These are phyloP conservation scores for Oscheius sp. DNA, from an alignment of 2,888 invertebrate genomes.

Conservation along the genomic window DNA sequence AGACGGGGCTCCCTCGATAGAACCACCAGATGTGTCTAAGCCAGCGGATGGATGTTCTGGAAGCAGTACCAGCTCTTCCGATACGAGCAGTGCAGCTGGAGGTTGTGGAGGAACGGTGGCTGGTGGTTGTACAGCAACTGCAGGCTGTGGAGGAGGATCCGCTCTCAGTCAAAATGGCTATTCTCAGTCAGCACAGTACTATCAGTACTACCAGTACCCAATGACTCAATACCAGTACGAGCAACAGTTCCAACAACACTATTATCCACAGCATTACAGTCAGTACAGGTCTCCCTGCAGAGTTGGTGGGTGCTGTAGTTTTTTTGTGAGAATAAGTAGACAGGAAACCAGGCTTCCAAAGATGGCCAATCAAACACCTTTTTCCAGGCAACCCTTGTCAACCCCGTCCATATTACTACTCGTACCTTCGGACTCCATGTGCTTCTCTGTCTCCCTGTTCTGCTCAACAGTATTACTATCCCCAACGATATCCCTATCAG, in stretches of 20 bases:
- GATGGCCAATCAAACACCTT: no score
- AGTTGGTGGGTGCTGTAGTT: neutral
- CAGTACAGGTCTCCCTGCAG: constrained; percentile 11
- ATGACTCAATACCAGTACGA: constrained; percentile 7
- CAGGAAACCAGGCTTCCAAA: neutral
- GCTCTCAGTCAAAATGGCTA: neutral
- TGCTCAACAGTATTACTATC: constrained; percentile 1
- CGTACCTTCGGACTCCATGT: neutral
- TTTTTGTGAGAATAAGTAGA: neutral
- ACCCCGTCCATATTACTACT: neutral
- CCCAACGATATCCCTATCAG: neutral
- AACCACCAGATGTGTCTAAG: neutral
- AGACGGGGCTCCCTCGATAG: neutral
- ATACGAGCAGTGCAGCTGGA: neutral
- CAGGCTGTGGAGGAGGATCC: constrained; percentile 1
- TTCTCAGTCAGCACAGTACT: constrained; percentile 2
- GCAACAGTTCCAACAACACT: neutral
- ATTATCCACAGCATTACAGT: neutral
- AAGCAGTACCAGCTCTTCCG: neutral
- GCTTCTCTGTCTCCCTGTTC: constrained; percentile 1
- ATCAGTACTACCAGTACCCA: neutral
- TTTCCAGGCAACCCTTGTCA: constrained; percentile 8
- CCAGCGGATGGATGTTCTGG: constrained; percentile 21
- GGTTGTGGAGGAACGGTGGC: constrained; percentile 2
- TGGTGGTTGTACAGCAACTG: neutral